These are phyloP conservation scores for Bos indicus DNA, from an alignment of 2,113 vertebrate genomes.

Conservation along the genomic window DNA sequence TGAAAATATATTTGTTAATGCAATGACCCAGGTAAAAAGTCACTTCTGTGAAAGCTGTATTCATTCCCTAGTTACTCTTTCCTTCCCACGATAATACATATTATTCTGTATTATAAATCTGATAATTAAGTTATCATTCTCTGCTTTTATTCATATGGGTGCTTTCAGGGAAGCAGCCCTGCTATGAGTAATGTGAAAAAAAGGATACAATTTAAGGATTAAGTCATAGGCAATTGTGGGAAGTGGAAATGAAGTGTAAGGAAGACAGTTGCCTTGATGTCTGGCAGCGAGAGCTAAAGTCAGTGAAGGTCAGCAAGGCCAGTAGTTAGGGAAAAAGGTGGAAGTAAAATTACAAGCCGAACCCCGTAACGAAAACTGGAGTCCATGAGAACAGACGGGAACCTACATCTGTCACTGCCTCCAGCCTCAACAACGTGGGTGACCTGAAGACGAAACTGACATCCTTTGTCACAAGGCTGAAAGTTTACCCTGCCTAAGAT, in stretches of 20 bases:
- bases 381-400: no score
- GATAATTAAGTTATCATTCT: background rate
- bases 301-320: background rate
- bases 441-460: background rate
- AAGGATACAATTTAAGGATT: background rate
- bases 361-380: background rate
- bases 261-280: background rate
- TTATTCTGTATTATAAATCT: background rate
- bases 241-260: no score
- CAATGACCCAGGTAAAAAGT: background rate
- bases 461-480: background rate
- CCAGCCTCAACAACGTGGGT: background rate
- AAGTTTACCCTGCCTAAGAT: background rate
- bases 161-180: background rate
- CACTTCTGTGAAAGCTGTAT: background rate
- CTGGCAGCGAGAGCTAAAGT: background rate
- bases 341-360: background rate
- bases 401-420: background rate
- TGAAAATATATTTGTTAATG: background rate
- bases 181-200: background rate
- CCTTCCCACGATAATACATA: background rate
- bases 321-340: fast-evolving
- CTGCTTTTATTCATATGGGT: background rate
- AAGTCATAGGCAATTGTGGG: background rate
- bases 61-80: background rate